These are phyloP conservation scores for Ammodytes dubius DNA, from an alignment of 2,113 vertebrate species.

Conservation along the genomic window DNA sequence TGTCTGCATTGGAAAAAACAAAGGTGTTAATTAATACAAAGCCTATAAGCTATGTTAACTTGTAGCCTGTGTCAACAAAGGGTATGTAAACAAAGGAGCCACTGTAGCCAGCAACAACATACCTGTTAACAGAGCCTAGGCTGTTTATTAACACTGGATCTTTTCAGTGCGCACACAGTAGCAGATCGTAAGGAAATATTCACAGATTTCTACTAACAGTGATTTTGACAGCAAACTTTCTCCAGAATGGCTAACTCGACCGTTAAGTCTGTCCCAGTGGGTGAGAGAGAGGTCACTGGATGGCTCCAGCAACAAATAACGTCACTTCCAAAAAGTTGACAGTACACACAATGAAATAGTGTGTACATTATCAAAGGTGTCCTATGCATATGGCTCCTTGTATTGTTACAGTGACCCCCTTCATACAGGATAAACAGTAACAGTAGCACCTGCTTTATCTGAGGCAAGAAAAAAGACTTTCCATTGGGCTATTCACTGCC, in stretches of 20 bases:
- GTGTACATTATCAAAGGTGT: not conserved
- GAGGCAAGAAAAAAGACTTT: conserved; percentile 10
- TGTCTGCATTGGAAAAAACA: too few species aligned
- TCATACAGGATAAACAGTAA: not conserved
- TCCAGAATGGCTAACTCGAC: too few species aligned
- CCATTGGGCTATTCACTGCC: not conserved
- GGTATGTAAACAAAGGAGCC: not conserved
- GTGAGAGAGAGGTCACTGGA: not conserved
- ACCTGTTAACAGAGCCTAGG: too few species aligned
- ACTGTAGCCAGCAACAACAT: too few species aligned
- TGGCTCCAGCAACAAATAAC: not conserved
- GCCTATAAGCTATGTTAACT: too few species aligned
- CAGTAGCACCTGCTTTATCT: not conserved
- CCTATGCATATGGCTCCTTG: not conserved
- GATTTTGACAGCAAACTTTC: too few species aligned
- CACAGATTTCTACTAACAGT: too few species aligned
- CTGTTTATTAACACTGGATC: too few species aligned
- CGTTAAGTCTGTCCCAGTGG: not conserved
- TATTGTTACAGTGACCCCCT: not conserved
- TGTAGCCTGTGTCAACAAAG: too few species aligned
- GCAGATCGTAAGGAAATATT: too few species aligned
- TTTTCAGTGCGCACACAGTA: too few species aligned
- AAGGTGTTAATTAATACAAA: too few species aligned
- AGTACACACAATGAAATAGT: conserved; percentile 21
- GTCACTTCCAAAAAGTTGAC: conserved; percentile 19